Evolutionary conservation across 1,140 invertebrate species (phyloP), one percentile per base, ranked within the genome.

Genomic region (Drosophila carrolli): DNA sequence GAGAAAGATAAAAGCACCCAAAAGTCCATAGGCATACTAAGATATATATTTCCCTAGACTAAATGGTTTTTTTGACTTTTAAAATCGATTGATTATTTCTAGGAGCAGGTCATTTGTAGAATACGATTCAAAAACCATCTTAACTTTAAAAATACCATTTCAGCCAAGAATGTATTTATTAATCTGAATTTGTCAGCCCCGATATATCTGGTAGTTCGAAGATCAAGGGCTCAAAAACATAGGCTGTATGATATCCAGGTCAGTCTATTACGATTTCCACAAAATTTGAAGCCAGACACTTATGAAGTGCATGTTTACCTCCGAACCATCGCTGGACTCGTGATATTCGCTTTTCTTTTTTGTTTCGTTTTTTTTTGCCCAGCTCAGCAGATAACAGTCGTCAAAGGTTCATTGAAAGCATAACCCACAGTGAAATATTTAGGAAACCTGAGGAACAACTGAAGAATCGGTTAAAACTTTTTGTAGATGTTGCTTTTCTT

Each of bases 391-490:
- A 68, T 59, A 56, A 38, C 40, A 43, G 48, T 27, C 41, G 38
- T 43, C 16, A 50, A 56, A 47, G 40, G 84, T 81, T 76, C 76
- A 84, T 77, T 80, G 81, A 84, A 83, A 84, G 76, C 62, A 78
- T 67, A 83, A 84, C 70, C 56, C 38, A 32, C 29, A 56, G 51
- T 38, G 5, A 51, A 51, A 14, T 32, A 32, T 14, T 14, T 35
- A 41, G 60, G 27, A 23, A 50, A 51, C 55, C 40, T 43, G 48
- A 43, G 48, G 63, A 57, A 47, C 59, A 65, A 48, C 23, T 61
- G 41, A 23, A 72, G 35, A 59, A 60, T 43, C 37, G 32, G 40
- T 48, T 38, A 48, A 59, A 51, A 65, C 35, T 66, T 32, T 23
- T 51, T n/a, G 23, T 11, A 41, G 51, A 56, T 9, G 54, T 77